These are phyloP conservation scores for Ectemnius cavifrons DNA, from an alignment of 2,888 invertebrate species.

Conservation along the genomic window DNA sequence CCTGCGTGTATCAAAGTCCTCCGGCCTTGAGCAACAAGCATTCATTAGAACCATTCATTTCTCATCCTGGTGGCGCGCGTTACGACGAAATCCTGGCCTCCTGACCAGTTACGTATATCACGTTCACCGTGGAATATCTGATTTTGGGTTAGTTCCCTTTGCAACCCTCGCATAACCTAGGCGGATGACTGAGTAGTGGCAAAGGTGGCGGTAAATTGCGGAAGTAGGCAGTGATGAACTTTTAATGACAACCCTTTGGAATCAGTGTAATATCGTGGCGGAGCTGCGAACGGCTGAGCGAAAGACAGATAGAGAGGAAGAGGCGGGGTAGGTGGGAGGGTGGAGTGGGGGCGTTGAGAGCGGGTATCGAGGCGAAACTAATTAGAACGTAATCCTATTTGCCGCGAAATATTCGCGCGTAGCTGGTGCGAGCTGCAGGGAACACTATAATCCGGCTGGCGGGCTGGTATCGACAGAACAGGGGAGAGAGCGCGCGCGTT, in stretches of 20 bases:
- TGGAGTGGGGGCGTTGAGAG: background rate
- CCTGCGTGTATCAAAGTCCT: slow-evolving; percentile 10
- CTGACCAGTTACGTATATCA: slow-evolving; percentile 4
- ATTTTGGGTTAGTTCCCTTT: background rate
- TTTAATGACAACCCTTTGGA: background rate
- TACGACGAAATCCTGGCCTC: slow-evolving; percentile 6
- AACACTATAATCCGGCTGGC: background rate
- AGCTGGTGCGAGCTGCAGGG: background rate
- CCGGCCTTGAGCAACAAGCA: slow-evolving; percentile 5
- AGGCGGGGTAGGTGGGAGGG: background rate
- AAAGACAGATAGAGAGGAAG: background rate
- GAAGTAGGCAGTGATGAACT: background rate
- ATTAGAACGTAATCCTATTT: slow-evolving; percentile 10
- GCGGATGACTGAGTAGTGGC: background rate
- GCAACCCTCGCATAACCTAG: background rate
- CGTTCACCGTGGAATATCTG: background rate
- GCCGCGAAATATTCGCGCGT: slow-evolving; percentile 4
- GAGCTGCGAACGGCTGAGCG: background rate
- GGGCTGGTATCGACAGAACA: background rate
- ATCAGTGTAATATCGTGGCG: background rate
- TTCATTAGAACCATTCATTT: slow-evolving; percentile 42
- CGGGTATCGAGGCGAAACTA: slow-evolving; percentile 1
- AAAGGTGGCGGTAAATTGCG: background rate
- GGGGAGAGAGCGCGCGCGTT: background rate
- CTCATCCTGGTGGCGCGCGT: slow-evolving; percentile 17